phyloP scores from a whole-genome alignment of 2,888 invertebrate species.

The Sialis lutaria region DNA sequence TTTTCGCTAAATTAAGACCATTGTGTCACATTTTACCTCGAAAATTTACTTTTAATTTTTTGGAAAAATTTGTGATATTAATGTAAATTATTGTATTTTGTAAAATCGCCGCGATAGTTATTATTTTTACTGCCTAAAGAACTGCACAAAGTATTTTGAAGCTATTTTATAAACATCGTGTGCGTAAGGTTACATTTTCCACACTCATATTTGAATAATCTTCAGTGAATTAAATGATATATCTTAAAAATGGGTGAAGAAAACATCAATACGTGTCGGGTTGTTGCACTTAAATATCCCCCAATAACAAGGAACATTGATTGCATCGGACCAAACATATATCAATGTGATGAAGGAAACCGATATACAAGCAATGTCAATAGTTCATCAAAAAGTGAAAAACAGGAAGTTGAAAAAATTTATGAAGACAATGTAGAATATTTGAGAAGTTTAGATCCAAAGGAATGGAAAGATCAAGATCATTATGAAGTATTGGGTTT shows the following conservation, averaged over 20 bases:
- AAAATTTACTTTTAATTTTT: too few relatives aligned
- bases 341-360: conserved; percentile 16
- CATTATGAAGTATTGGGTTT: conserved; percentile 93
- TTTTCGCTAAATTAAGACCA: too few relatives aligned
- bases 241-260: background rate
- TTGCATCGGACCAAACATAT: conserved; percentile 32
- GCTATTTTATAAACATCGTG: too few relatives aligned
- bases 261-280: conserved; percentile 15
- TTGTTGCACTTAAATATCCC: conserved; percentile 16
- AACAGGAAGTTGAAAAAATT: conserved; percentile 22
- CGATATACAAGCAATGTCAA: conserved; percentile 5
- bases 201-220: too few relatives aligned
- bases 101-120: too few relatives aligned
- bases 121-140: too few relatives aligned
- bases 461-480: conserved; percentile 96
- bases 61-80: too few relatives aligned
- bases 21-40: too few relatives aligned
- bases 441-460: conserved; percentile 78
- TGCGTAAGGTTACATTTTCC: too few relatives aligned
- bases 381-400: conserved; percentile 10
- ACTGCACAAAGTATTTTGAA: too few relatives aligned
- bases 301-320: conserved; percentile 24
- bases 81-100: too few relatives aligned
- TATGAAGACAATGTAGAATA: conserved; percentile 65
- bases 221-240: too few relatives aligned